Base-by-base conservation (phyloP, 1,140 invertebrate genomes). In the Drosophila littoralis region DNA sequence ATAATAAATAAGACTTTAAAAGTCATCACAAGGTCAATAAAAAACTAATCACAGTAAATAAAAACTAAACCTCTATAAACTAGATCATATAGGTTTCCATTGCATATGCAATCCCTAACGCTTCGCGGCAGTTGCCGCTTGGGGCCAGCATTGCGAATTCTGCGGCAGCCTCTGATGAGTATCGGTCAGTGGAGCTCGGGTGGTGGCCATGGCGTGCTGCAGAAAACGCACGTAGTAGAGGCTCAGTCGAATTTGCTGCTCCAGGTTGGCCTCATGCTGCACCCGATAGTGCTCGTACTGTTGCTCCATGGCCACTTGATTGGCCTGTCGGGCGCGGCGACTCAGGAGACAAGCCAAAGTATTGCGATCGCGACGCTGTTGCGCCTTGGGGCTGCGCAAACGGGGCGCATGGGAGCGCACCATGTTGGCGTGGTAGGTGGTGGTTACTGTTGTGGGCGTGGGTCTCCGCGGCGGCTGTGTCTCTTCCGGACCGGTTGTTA, bases 191-290 rank as follows among this genome's bases (percentile, higher is more conserved):
- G 12, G 74, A 52, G 35, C 42, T 38, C 35, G 33, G 22, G 36
- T 45, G 35, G 38, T 52, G 28, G 70, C 69, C 77, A 77, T 65
- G 0, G 78, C 45, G 15, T 86, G 78, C 45, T 86, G 81, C 6
- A 85, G 54, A 15, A 68, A 78, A 2, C 75, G 42, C n/a, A 85
- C 81, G 36, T 85, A 85, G 66, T 85, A 85, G 42, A 81, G 77
- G 12, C 78, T 86, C 33, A 85, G 17, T 0, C 82, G 81, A 9
- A 85, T 67, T 45, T 85, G 82, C 33, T 85, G 81, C 60, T 84
- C 42, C 52, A 85, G 9, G 3, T 74, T 67, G 4, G 66, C 65
- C 28, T 85, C 66, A 40, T 85, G 74, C 42, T 86, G 81, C 8
- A 38, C 57, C 0, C 73, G 66, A 5, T n/a, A 78, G 8, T 61